Evolutionary conservation across 1,140 invertebrate genomes (phyloP), one percentile per base, ranked within the genome.

Genomic region (Aphidius gifuensis): DNA sequence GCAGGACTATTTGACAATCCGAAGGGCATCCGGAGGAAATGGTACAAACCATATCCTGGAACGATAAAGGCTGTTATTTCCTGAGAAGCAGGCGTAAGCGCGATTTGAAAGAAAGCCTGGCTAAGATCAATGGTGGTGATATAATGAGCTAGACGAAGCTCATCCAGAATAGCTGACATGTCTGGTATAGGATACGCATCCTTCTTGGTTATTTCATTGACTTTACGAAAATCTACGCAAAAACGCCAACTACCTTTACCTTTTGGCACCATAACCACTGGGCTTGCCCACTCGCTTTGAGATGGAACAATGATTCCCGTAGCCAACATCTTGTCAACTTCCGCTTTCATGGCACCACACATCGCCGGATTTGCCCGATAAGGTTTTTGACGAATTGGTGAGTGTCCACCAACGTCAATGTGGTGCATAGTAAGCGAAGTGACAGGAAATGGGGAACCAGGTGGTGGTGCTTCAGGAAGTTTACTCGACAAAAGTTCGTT

Each of bases 221-320:
- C 50, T 1, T 23, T 51, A 2, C 50, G 32, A 5, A 39, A 51
- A 32, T 51, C 50, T 5, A 51, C 6, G 50, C 50, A 51, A 23
- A 51, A 51, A 23, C 51, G 51, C 8, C 42, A 54, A 11, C 42
- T 54, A 1, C 74, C 74, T 60, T 83, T 77, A 44, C 82, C 81
- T 64, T 87, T 88, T 3, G 67, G 68, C 2, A 84, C 78, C 43
- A 84, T 40, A 0, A 85, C 74, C 0, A 82, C 68, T 5, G 80
- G 82, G 6, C 74, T 72, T 7, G 73, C 63, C 75, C 81, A 86
- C 5, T 76, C 69, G 7, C 70, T 75, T 6, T 70, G 69, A n/a
- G 74, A 74, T 9, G 74, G 74, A 61, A 75, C 70, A 6, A 84
- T 77, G 1, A 82, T 68, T 6, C 65, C 74, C 8, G 69, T 53